Percentiles rank a stretch among this genome's conserved stretches.
phyloP scores from a whole-genome alignment of 2,797 vertebrate species.

The Aphelocoma californica region DNA sequence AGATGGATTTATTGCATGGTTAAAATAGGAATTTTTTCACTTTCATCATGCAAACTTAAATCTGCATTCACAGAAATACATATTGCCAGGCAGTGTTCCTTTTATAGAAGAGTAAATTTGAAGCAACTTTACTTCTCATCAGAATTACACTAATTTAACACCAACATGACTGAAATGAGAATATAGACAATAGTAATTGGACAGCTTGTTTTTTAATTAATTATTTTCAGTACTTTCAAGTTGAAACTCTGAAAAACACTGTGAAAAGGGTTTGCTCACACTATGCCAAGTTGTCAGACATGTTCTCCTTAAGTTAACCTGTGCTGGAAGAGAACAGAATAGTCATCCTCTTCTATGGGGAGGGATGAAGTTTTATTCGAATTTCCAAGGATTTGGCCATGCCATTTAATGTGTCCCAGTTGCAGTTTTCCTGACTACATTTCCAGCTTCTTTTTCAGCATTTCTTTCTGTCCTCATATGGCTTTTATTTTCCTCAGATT shows the following conservation, averaged over 20 bases:
- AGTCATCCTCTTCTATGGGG: neutral
- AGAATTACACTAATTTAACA: neutral
- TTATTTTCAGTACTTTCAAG: neutral
- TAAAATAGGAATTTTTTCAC: neutral
- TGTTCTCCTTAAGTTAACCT: neutral
- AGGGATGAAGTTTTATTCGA: neutral
- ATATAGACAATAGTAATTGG: neutral
- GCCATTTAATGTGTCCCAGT: neutral
- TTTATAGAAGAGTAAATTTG: neutral
- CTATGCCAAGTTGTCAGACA: neutral
- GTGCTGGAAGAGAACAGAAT: neutral
- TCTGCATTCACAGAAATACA: neutral
- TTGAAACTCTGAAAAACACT: neutral
- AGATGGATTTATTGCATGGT: neutral
- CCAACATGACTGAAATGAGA: neutral
- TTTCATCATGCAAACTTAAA: neutral
- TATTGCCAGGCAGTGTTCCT: neutral
- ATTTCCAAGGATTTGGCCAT: neutral
- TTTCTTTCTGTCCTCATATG: neutral
- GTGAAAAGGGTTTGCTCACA: neutral
- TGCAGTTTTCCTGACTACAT: neutral
- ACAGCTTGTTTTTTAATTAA: neutral
- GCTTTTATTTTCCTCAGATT: neutral
- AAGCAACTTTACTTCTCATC: neutral
- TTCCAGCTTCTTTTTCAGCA: neutral